A percentile compares a stretch with the other conserved stretches of the same genome.
Evolutionary conservation across 1,140 invertebrate genomes (phyloP).

Genomic region (Luehdorfia chinensis): DNA sequence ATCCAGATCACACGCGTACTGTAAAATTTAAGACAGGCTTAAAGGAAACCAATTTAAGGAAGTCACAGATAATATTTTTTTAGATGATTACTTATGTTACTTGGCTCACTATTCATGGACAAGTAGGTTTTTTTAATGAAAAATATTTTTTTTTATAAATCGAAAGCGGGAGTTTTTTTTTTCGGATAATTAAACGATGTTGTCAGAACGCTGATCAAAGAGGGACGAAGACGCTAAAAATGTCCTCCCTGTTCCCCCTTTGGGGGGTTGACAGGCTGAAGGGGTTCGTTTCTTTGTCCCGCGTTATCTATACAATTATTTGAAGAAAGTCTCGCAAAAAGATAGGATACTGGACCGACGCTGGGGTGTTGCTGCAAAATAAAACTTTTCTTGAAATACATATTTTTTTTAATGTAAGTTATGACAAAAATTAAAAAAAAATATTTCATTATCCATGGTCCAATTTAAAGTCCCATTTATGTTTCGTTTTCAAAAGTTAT

Average conservation of each 20-base stretch:
- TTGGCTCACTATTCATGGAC: too few species aligned
- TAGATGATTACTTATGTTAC: too few species aligned
- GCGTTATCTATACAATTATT: conserved; percentile 74
- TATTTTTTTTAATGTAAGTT: neutral
- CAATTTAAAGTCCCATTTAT: too few species aligned
- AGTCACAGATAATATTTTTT: too few species aligned
- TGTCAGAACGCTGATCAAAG: conserved; percentile 59
- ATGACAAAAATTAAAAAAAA: conserved; percentile 10
- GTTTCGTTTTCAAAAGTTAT: too few species aligned
- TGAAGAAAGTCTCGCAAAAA: conserved; percentile 72
- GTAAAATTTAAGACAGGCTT: too few species aligned
- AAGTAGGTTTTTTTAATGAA: too few species aligned
- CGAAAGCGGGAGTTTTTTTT: too few species aligned
- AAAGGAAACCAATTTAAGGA: too few species aligned
- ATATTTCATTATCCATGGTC: too few species aligned
- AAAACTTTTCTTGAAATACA: conserved; percentile 4
- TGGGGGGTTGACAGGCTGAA: conserved; percentile 24
- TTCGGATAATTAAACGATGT: conserved; percentile 51
- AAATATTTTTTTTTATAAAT: too few species aligned
- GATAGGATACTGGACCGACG: conserved; percentile 60
- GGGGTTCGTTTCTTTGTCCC: conserved; percentile 65
- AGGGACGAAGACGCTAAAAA: conserved; percentile 61
- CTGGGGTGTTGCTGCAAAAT: conserved; percentile 28
- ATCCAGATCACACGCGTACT: too few species aligned
- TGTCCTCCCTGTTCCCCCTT: conserved; percentile 30